Base-by-base conservation (phyloP, 2,888 invertebrate genomes). In the Ferdinandea cuprea region DNA sequence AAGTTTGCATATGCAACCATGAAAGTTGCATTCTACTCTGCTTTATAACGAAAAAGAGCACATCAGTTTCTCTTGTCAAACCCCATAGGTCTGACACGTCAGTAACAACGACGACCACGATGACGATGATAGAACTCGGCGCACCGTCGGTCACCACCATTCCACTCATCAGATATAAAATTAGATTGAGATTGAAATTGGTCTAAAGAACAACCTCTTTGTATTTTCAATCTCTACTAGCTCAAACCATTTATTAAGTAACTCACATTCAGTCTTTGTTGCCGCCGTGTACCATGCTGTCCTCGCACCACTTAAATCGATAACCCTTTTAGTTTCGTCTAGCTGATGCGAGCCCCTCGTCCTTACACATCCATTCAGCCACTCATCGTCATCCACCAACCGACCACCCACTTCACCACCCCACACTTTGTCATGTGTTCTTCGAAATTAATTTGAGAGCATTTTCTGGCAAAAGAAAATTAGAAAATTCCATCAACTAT, bases 101-200 rank as follows among this genome's bases (percentile, higher is more conserved):
- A 63, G 21, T 21, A 37, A 37, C 61, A 56, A 52, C 52, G 5
- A 40, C 17, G 19, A 52, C 52, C 2, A 40, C 17, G 19, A 40
- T 9, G 7, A 21, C 37, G 13, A 37, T 7, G 52, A 9, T 6
- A 48, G 13, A 17, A 15, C 30, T 32, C 19, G 19, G 28, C 44
- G 44, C 5, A 40, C 11, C 40, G 15, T 46, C 52, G 25, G 32
- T 54, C 48, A 61, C 61, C 48, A 61, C 61, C 30, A 46, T 46
- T n/a, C n/a, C 32, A 15, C 42, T 35, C 50, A 63, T 58, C 68
- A 37, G 48, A 78, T 50, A 66, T 48, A 59, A 78, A 78, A 69
- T 74, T 54, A 74, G 54, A 80, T 63, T 80, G 61, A 80, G 61
- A 73, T 69, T 73, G 56, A 80, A 80, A 73, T 79, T 58, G 30